Percentiles rank a stretch among this genome's conserved stretches.
Conservation (phyloP, 2,888 invertebrate genomes). For the Sphaerophoria taeniata region DNA sequence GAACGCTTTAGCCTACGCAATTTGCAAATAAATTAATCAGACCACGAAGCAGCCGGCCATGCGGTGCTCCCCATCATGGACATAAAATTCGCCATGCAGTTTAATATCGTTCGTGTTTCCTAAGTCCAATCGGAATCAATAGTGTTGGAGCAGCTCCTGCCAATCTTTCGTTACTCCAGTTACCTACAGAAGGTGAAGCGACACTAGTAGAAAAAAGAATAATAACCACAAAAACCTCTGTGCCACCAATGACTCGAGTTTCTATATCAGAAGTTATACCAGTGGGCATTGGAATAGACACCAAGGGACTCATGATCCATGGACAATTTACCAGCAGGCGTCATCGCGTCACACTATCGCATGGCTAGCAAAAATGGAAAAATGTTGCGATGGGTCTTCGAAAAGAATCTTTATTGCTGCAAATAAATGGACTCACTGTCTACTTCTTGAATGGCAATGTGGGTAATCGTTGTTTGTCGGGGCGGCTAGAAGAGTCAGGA, state of each 20-base stretch:
- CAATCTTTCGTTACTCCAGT: constrained; percentile 67
- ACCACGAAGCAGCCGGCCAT: constrained; percentile 49
- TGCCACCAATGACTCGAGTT: constrained; percentile 29
- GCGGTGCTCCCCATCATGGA: background rate
- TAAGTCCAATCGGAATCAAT: constrained; percentile 26
- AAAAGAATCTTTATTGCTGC: constrained; percentile 69
- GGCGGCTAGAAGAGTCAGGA: constrained; percentile 31
- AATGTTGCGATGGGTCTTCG: constrained; percentile 50
- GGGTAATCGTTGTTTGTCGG: constrained; percentile 65
- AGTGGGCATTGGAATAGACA: constrained; percentile 32
- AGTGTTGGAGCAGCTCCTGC: constrained; percentile 53
- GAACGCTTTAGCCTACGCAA: constrained; percentile 69
- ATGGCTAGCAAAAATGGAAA: constrained; percentile 34
- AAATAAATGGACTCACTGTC: constrained; percentile 70
- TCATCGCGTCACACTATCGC: constrained; percentile 68
- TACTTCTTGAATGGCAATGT: constrained; percentile 41
- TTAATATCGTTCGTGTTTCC: constrained; percentile 2
- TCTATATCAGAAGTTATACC: constrained; percentile 33
- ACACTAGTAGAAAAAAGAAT: constrained; percentile 18
- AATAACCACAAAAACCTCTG: constrained; percentile 44
- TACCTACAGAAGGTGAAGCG: constrained; percentile 56
- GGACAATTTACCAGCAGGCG: constrained; percentile 51
- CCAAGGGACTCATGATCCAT: constrained; percentile 47
- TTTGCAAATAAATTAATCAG: constrained; percentile 74
- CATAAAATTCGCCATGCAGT: background rate